Evolutionary conservation across 2,888 invertebrate genomes (phyloP), one percentile per base, ranked within the genome.

Genomic region (Xanthorhoe designata): DNA sequence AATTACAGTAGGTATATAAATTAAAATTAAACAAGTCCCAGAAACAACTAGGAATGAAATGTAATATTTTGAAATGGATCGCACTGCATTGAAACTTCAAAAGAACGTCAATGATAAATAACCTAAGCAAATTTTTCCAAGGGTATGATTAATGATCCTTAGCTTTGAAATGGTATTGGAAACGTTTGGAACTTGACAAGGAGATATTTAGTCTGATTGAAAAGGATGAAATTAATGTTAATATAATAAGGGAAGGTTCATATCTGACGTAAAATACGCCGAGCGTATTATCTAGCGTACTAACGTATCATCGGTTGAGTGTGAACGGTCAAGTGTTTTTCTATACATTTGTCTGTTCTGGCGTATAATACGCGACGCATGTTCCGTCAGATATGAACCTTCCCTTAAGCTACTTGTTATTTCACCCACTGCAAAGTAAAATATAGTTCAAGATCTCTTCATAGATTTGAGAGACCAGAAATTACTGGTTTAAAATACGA

Each of bases 141-240:
- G 13, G 7, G 10, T 10, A 42, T 55, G 55, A 55, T 42, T 55
- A 29, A 56, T 45, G 56, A 56, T 17, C 47, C 47, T 47, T 42
- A 42, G 42, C 42, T 42, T n/a, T 15, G 15, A 15, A 38, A 13
- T 2, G n/a, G n/a, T 42, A 42, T 42, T 42, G 13, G n/a, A 15
- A 17, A 8, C 17, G 47, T 17, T 47, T 17, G 47, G 17, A 15
- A 47, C 47, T 47, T 17, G 5, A 15, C 47, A 47, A 47, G 15
- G 1, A 45, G 15, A 47, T 47, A 17, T 17, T 17, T 47, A 42
- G 6, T 32, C 5, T 32, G 32, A 32, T 32, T 4, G 6, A 42
- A 42, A 13, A 42, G 13, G 13, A 42, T 13, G 38, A 42, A 2
- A 42, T 2, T 0, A 38, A 2, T 32, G 32, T 7, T 32, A 3